A percentile compares a stretch with the other conserved stretches of the same genome.
Conservation (phyloP, 2,888 invertebrate genomes). For the Sabatieria punctata region DNA sequence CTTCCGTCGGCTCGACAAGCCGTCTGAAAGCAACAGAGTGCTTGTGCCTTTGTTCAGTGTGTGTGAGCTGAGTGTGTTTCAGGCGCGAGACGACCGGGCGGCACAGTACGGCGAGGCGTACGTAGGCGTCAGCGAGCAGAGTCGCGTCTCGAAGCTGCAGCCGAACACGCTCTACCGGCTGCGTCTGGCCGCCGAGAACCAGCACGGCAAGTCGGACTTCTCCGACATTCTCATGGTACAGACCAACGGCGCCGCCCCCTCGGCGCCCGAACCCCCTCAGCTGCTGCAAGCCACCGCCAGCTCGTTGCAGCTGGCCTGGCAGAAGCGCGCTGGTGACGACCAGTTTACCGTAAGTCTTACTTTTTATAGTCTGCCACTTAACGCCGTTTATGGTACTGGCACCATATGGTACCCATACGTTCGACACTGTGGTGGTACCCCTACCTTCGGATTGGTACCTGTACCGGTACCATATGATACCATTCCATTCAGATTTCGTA, state of each 20-base stretch:
- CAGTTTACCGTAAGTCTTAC: constrained; percentile 24
- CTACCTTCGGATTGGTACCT: too few relatives aligned
- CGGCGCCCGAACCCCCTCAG: constrained; percentile 33
- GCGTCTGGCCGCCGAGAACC: constrained; percentile 63
- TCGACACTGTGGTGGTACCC: too few relatives aligned
- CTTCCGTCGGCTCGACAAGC: too few relatives aligned
- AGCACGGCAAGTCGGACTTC: constrained; percentile 44
- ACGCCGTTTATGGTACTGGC: too few relatives aligned
- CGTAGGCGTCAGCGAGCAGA: constrained; percentile 55
- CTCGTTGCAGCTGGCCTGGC: constrained; percentile 32
- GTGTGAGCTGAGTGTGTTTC: too few relatives aligned
- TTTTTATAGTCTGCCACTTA: too few relatives aligned
- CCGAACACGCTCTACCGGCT: constrained; percentile 63
- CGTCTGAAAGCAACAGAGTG: too few relatives aligned
- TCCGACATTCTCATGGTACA: constrained; percentile 5
- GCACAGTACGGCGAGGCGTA: constrained; percentile 56
- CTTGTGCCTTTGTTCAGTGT: too few relatives aligned
- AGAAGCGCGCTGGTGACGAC: constrained; percentile 32
- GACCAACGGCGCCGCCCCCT: constrained; percentile 33
- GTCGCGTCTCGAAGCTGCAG: constrained; percentile 53
- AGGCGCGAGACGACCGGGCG: too few relatives aligned
- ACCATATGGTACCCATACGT: too few relatives aligned
- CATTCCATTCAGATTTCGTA: too few relatives aligned
- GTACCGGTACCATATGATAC: too few relatives aligned
- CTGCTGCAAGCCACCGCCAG: constrained; percentile 27